A percentile compares a stretch with the other conserved stretches of the same genome.
phyloP scores from a whole-genome alignment of 2,113 vertebrate genomes.

The Poeciliopsis occidentalis region DNA sequence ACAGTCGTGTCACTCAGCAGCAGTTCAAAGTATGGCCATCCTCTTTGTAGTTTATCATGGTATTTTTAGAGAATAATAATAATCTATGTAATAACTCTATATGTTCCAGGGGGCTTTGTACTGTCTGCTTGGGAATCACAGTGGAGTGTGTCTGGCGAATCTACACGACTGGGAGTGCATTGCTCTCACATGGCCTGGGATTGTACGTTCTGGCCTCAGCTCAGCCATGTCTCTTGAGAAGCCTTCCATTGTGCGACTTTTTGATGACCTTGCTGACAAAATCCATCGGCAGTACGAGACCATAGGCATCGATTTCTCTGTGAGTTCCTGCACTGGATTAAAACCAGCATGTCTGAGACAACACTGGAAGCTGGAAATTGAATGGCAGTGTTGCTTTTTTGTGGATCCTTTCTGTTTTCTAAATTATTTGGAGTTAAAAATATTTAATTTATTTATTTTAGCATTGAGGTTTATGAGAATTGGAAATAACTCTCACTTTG shows the following conservation, averaged over 20 bases:
- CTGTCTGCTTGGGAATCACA: slow-evolving; percentile 95
- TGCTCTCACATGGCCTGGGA: slow-evolving; percentile 91
- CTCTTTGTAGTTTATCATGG: not conserved
- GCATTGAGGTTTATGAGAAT: not conserved
- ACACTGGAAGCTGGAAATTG: not conserved
- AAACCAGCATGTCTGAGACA: not conserved
- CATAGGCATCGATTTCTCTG: slow-evolving; percentile 90
- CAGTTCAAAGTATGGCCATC: slow-evolving; percentile 90
- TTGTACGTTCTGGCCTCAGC: slow-evolving; percentile 93
- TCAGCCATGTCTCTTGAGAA: slow-evolving; percentile 97
- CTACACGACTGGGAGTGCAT: slow-evolving; percentile 98
- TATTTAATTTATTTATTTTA: not conserved
- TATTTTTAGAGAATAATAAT: not conserved
- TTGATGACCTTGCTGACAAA: slow-evolving; percentile 96
- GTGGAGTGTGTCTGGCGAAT: slow-evolving; percentile 91
- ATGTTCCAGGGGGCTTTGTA: slow-evolving; percentile 92
- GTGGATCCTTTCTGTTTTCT: not conserved
- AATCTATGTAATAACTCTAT: not conserved
- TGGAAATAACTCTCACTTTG: too few relatives aligned
- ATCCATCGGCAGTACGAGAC: slow-evolving; percentile 97
- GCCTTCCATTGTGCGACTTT: slow-evolving; percentile 93
- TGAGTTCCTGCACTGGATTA: slow-evolving; percentile 72
- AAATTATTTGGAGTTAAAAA: not conserved
- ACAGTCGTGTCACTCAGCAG: slow-evolving; percentile 88
- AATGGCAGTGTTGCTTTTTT: not conserved